Evolutionary conservation across 1,140 invertebrate genomes (phyloP), one percentile per base, ranked within the genome.

Genomic region (Rhopalosiphum padi): DNA sequence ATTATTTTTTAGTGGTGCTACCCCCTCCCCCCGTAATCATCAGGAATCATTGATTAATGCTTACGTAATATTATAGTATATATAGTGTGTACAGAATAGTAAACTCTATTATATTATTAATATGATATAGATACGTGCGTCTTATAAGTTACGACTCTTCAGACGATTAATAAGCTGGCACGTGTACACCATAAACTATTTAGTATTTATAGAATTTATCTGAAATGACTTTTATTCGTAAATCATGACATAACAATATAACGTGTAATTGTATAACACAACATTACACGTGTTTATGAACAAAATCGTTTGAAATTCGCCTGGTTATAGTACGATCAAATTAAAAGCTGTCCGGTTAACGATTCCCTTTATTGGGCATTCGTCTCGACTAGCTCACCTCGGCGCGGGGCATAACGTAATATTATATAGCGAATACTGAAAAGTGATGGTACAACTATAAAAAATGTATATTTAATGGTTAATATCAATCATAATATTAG

Each of bases 401-500:
- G 60, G 30, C 2, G 30, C 30, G 4, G 60, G 11, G 30, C 15
- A n/a, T n/a, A n/a, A 68, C 30, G 11, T 68, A 15, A n/a, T n/a
- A 5, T n/a, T 60, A 46, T 68, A 60, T 5, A 68, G 60, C 11
- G 2, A 30, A 30, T 30, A 60, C 30, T 5, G 9, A 3, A 68
- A 5, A n/a, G 25, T 21, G 30, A 77, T 77, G 60, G n/a, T 77
- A 35, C 60, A 60, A 15, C 4, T 77, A 5, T n/a, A n/a, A 0
- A 77, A n/a, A 23, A 53, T 53, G 22, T 23, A n/a, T 4, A n/a
- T 15, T 30, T n/a, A 77, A 51, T 51, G 48, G 48, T 51, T 18
- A 51, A 77, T 35, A 77, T n/a, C 60, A n/a, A 68, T 68, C 60
- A 68, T n/a, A 68, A 68, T 68, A 77, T 77, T 77, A n/a, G 60